Evolutionary conservation across 1,140 invertebrate genomes (phyloP).

Genomic region (Drosophila lowei): DNA sequence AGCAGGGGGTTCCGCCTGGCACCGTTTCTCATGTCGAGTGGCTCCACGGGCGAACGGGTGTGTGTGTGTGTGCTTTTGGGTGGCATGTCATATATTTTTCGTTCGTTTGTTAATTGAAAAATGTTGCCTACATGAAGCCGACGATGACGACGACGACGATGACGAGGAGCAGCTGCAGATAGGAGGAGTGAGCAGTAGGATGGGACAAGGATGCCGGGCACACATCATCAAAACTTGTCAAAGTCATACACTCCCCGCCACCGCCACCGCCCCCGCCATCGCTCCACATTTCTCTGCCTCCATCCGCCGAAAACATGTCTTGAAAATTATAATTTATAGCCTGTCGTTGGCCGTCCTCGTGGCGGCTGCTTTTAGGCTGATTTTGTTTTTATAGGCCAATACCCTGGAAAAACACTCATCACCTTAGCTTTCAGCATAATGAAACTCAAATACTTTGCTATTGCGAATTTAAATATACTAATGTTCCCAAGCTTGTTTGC

Average conservation of each 20-base stretch:
- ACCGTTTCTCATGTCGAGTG: conserved; percentile 57
- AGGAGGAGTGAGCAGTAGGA: neutral
- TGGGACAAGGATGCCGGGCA: conserved; percentile 31
- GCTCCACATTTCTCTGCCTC: neutral
- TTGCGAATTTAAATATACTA: no score
- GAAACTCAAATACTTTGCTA: no score
- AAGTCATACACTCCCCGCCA: conserved; percentile 47
- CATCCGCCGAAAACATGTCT: conserved; percentile 66
- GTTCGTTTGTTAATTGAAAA: conserved; percentile 81
- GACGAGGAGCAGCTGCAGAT: neutral
- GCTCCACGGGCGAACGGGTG: conserved; percentile 1
- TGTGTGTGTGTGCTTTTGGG: conserved; percentile 54
- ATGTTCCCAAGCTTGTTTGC: neutral
- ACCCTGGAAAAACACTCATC: neutral
- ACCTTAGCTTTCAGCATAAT: no score
- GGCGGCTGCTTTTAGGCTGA: conserved; percentile 30
- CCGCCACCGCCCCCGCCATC: neutral
- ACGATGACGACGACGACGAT: conserved; percentile 1
- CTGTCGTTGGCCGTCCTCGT: conserved; percentile 34
- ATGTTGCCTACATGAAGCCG: conserved; percentile 71
- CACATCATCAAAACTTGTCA: conserved; percentile 76
- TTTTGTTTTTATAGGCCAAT: conserved; percentile 32
- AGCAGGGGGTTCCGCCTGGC: conserved; percentile 24
- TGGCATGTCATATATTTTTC: conserved; percentile 78
- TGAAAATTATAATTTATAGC: conserved; percentile 80